Conservation (phyloP, 1,140 invertebrate genomes). For the Conus betulinus region DNA sequence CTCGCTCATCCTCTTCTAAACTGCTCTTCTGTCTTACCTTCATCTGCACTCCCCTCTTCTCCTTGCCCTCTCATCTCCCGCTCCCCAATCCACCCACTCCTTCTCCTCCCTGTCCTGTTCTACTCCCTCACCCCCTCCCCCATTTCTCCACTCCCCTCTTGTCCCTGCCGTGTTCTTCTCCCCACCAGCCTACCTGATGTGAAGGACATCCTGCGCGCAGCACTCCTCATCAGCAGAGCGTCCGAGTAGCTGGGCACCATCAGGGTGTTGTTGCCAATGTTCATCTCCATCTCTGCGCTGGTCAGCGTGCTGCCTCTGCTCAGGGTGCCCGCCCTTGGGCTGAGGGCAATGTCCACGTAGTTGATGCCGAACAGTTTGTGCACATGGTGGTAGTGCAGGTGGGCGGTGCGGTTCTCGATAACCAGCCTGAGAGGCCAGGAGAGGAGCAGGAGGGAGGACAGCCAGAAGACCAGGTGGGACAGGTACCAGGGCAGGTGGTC, state of each 20-base stretch:
- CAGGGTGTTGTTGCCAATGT: conserved; percentile 81
- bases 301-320: conserved; percentile 80
- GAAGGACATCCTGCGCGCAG: conserved; percentile 20
- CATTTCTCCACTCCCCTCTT: no score
- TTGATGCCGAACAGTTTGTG: conserved; percentile 80
- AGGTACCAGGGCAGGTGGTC: conserved; percentile 83
- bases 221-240: conserved; percentile 81
- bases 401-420: conserved; percentile 90
- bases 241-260: conserved; percentile 83
- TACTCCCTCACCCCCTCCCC: no score
- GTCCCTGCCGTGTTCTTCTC: neutral
- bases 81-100: no score
- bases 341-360: conserved; percentile 73
- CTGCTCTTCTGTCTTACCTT: no score
- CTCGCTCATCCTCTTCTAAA: no score
- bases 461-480: conserved; percentile 82
- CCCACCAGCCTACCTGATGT: neutral
- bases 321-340: conserved; percentile 74
- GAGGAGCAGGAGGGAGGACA: conserved; percentile 84
- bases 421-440: conserved; percentile 90
- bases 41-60: no score
- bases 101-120: no score
- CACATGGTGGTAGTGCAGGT: conserved; percentile 85
- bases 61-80: no score
- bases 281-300: conserved; percentile 80